Evolutionary conservation across 2,888 invertebrate genomes (phyloP).

Genomic region (Parnassius apollo): DNA sequence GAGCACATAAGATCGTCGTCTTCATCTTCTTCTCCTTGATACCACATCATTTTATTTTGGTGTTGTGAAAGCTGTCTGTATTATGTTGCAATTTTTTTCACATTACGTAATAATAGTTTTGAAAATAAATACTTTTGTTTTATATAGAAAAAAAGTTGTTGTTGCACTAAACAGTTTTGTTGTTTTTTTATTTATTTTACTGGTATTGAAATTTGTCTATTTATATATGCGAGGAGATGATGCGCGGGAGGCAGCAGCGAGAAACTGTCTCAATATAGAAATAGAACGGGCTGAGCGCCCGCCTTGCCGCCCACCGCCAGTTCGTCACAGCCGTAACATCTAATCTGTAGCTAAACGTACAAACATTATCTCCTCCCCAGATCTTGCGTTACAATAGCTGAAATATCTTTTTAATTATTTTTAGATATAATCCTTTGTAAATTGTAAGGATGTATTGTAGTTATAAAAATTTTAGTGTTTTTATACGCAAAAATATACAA

Average conservation of each 20-base stretch:
- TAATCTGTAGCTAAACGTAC: constrained; percentile 29
- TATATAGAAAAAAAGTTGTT: background rate
- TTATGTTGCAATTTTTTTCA: background rate
- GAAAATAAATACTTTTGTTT: background rate
- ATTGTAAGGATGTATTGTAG: too few species aligned
- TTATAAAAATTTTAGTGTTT: too few species aligned
- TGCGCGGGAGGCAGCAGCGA: constrained; percentile 74
- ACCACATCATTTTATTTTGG: constrained; percentile 83
- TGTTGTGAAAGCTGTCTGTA: background rate
- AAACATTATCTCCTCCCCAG: background rate
- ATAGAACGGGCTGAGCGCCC: constrained; percentile 73
- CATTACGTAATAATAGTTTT: too few species aligned
- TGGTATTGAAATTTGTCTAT: constrained; percentile 31
- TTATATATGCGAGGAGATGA: constrained; percentile 66
- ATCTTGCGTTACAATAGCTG: background rate
- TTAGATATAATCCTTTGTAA: too few species aligned
- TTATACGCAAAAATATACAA: too few species aligned
- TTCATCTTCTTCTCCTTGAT: constrained; percentile 89
- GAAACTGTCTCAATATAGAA: constrained; percentile 80
- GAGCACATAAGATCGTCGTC: constrained; percentile 93
- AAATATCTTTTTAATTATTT: background rate
- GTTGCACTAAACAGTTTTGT: constrained; percentile 15
- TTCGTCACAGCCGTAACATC: constrained; percentile 28
- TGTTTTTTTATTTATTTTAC: constrained; percentile 16
- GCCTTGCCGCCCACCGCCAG: constrained; percentile 34